These are phyloP conservation scores for Saccopteryx bilineata DNA, from an alignment of 2,113 vertebrate species.

Conservation along the genomic window DNA sequence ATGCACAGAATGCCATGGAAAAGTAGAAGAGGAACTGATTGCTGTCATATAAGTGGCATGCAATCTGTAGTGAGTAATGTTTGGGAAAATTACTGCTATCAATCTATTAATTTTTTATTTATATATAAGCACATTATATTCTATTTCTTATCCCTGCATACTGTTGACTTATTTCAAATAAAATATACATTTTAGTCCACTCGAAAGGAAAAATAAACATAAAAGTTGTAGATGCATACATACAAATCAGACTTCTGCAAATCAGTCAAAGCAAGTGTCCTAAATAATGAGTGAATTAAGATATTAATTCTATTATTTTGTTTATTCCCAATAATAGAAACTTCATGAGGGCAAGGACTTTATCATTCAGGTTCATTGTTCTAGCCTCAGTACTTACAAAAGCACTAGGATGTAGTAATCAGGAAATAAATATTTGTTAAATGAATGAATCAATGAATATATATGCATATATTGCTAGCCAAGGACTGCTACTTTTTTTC, in stretches of 20 bases:
- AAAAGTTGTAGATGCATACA: background rate
- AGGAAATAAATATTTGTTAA: background rate
- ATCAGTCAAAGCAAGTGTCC: background rate
- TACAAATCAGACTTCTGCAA: background rate
- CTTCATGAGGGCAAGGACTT: background rate
- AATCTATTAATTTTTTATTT: slow-evolving; percentile 48
- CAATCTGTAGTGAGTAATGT: slow-evolving; percentile 62
- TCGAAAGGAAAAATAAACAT: background rate
- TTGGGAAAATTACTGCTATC: slow-evolving; percentile 38
- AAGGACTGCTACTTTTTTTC: background rate
- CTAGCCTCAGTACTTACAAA: background rate
- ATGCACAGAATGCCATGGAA: background rate
- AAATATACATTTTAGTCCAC: background rate
- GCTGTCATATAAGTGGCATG: slow-evolving; percentile 8
- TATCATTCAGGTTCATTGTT: background rate
- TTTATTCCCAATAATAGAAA: background rate
- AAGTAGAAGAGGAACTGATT: background rate
- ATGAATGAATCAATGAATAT: background rate
- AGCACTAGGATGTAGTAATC: background rate
- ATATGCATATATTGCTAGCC: background rate
- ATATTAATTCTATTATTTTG: slow-evolving; percentile 16
- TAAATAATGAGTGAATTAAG: background rate
- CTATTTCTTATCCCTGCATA: background rate
- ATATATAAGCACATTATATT: slow-evolving; percentile 53
- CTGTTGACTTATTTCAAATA: slow-evolving; percentile 14